Evolutionary conservation across 2,797 vertebrate genomes (phyloP).

Genomic region (Tenualosa ilisha): DNA sequence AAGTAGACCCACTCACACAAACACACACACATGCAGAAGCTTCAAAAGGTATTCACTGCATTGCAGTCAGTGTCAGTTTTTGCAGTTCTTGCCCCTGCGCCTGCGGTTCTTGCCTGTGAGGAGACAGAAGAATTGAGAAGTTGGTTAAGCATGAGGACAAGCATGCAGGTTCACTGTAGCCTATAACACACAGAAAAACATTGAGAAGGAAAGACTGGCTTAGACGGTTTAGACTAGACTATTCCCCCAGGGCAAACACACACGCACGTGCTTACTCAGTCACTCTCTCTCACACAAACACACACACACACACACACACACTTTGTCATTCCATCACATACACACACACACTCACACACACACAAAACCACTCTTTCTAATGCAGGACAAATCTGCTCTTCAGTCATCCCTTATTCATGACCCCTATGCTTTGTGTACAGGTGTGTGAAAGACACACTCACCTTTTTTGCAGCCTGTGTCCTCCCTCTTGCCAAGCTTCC

Average conservation of each 20-base stretch:
- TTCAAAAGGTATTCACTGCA: neutral
- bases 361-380: neutral
- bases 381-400: no score
- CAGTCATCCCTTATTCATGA: no score
- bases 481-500: neutral
- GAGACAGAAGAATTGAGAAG: neutral
- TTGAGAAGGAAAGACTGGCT: neutral
- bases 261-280: neutral
- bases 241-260: neutral
- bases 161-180: neutral
- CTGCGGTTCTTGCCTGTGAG: neutral
- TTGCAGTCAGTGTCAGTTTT: neutral
- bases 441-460: constrained; percentile 5
- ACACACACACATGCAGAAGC: neutral
- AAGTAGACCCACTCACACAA: neutral
- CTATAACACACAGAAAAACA: neutral
- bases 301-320: neutral
- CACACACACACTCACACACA: neutral
- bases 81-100: neutral
- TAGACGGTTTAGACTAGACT: neutral
- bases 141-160: neutral
- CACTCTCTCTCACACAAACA: no score
- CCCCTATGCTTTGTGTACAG: neutral
- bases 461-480: neutral
- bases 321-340: neutral